Percentiles rank a stretch among this genome's conserved stretches.
These are phyloP conservation scores for Megaustenia siamemsis DNA, from an alignment of 2,888 invertebrate genomes.

Conservation along the genomic window DNA sequence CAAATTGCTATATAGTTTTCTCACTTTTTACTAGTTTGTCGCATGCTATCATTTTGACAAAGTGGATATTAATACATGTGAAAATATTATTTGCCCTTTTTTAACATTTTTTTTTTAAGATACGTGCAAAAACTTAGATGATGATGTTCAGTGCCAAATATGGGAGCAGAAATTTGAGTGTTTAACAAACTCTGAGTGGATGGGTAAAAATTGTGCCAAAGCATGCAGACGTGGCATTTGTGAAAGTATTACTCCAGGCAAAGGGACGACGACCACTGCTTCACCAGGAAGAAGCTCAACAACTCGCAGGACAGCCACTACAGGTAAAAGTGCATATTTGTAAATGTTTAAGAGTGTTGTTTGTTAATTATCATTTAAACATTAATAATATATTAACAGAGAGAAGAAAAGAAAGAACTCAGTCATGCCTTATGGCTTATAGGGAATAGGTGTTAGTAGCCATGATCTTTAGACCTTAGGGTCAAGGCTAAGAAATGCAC, in stretches of 20 bases:
- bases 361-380: too few relatives aligned
- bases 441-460: too few relatives aligned
- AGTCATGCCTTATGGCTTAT: too few relatives aligned
- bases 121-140: conserved; percentile 64
- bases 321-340: neutral
- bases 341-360: too few relatives aligned
- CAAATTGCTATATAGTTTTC: too few relatives aligned
- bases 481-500: too few relatives aligned
- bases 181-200: conserved; percentile 62
- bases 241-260: conserved; percentile 1
- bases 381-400: too few relatives aligned
- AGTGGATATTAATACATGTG: too few relatives aligned
- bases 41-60: too few relatives aligned
- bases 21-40: too few relatives aligned
- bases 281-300: conserved; percentile 25
- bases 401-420: too few relatives aligned
- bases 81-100: neutral
- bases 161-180: conserved; percentile 68
- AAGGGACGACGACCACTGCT: neutral
- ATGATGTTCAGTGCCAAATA: conserved; percentile 67
- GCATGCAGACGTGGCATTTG: conserved; percentile 61
- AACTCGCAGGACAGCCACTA: neutral
- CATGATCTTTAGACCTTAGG: too few relatives aligned
- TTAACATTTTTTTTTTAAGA: conserved; percentile 50
- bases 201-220: conserved; percentile 63